Conservation (phyloP, 2,113 vertebrate genomes). For the Takifugu flavidus region DNA sequence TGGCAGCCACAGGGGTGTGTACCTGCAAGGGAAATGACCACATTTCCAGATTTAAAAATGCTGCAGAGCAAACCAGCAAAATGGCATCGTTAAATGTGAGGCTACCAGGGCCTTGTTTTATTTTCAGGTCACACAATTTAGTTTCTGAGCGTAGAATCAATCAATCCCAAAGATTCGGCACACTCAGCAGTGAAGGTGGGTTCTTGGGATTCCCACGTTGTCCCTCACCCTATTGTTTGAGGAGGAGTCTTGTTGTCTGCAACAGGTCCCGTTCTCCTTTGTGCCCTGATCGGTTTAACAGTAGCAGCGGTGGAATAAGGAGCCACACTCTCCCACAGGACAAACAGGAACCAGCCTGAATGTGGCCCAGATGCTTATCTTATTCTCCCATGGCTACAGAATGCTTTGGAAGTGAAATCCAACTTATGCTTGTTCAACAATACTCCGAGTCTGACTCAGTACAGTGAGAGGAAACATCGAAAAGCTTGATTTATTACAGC, state of each 20-base stretch:
- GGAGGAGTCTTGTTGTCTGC: constrained; percentile 61
- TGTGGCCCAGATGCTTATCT: constrained; percentile 59
- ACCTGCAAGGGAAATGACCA: constrained; percentile 64
- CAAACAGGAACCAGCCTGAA: constrained; percentile 66
- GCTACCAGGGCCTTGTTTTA: neutral
- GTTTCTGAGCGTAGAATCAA: neutral
- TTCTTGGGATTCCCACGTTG: constrained; percentile 16
- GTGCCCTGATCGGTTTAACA: constrained; percentile 63
- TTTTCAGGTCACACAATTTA: neutral
- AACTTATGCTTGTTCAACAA: constrained; percentile 20
- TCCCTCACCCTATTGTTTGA: constrained; percentile 50
- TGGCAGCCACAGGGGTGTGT: constrained; percentile 58
- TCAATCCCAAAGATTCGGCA: neutral
- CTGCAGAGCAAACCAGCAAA: constrained; percentile 8
- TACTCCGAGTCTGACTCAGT: neutral
- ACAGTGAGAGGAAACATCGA: neutral
- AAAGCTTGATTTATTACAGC: neutral
- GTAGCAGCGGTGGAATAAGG: constrained; percentile 43
- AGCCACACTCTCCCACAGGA: constrained; percentile 47
- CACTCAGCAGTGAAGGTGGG: constrained; percentile 24
- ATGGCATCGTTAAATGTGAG: neutral
- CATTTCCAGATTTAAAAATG: constrained; percentile 56
- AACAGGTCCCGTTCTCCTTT: constrained; percentile 46
- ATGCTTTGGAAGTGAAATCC: constrained; percentile 22
- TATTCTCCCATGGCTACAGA: constrained; percentile 31